Conservation (phyloP, 1,140 invertebrate genomes). For the Psix sp. region DNA sequence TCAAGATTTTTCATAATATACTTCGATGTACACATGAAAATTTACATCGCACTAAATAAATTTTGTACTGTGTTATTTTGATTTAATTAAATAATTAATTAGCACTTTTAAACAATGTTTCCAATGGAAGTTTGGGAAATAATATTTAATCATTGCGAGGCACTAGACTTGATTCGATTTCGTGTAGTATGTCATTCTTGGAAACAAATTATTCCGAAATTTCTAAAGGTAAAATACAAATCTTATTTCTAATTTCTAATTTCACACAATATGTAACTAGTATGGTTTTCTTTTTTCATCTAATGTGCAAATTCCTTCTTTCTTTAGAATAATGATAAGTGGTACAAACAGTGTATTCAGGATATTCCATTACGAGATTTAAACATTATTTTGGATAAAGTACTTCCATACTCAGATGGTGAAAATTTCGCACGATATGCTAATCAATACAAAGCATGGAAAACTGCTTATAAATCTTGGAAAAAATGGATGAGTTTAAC, state of each 20-base stretch:
- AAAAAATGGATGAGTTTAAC: slow-evolving; percentile 18
- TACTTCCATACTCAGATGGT: slow-evolving; percentile 36
- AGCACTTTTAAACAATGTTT: slow-evolving; percentile 24
- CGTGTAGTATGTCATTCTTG: slow-evolving; percentile 22
- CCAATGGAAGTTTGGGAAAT: slow-evolving; percentile 42
- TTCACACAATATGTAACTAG: background rate
- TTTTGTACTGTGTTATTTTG: background rate
- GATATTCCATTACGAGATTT: slow-evolving; percentile 25
- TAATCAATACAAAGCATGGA: slow-evolving; percentile 19
- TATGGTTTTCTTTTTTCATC: background rate
- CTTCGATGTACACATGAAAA: too few species aligned
- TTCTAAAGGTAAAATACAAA: slow-evolving; percentile 22
- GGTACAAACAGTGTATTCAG: slow-evolving; percentile 46
- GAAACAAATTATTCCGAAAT: slow-evolving; percentile 15
- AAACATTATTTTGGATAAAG: slow-evolving; percentile 28
- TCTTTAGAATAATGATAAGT: slow-evolving; percentile 28
- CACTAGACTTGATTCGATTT: slow-evolving; percentile 24
- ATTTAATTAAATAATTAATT: background rate
- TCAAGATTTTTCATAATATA: too few species aligned
- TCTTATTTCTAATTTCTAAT: background rate
- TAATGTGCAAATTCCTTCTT: slow-evolving; percentile 4
- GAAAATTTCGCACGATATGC: slow-evolving; percentile 17
- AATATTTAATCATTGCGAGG: slow-evolving; percentile 22
- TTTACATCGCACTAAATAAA: too few species aligned
- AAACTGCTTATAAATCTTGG: slow-evolving; percentile 31